Percentiles rank a stretch among this genome's conserved stretches.
These are phyloP conservation scores for Ascidia mentula DNA, from an alignment of 23 tunicate species.

Conservation along the genomic window DNA sequence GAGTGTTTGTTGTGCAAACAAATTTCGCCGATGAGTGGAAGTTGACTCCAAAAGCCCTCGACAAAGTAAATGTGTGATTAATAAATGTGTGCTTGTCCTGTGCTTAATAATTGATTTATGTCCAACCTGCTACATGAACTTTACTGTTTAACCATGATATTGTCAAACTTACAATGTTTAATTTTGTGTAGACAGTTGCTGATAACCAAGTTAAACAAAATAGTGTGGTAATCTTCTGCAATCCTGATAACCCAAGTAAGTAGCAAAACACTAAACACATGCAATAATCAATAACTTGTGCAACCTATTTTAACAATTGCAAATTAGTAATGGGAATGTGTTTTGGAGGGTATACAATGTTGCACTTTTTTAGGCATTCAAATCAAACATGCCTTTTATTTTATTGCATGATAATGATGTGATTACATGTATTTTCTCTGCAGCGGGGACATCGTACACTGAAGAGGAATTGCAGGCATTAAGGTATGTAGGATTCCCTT, in stretches of 20 bases:
- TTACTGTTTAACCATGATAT: neutral
- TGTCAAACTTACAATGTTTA: neutral
- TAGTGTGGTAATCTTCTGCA: constrained; percentile 72
- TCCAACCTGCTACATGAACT: neutral
- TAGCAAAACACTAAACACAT: neutral
- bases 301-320: too few species aligned
- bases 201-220: constrained; percentile 20
- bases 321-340: too few species aligned
- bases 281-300: neutral
- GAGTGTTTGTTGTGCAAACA: constrained; percentile 33
- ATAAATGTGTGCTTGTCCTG: too few species aligned
- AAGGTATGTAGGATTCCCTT: neutral
- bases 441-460: constrained; percentile 46
- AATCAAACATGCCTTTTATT: too few species aligned
- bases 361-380: too few species aligned
- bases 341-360: too few species aligned
- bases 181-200: constrained; percentile 1
- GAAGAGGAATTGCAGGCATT: constrained; percentile 32
- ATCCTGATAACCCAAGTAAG: constrained; percentile 97
- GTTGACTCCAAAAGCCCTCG: constrained; percentile 48
- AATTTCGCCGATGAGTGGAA: constrained; percentile 62
- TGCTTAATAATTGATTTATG: neutral
- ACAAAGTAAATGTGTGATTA: constrained; percentile 23
- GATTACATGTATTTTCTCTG: neutral
- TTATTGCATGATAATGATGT: too few species aligned